Conservation (phyloP, 2,888 invertebrate species). For the Molanna angustata region DNA sequence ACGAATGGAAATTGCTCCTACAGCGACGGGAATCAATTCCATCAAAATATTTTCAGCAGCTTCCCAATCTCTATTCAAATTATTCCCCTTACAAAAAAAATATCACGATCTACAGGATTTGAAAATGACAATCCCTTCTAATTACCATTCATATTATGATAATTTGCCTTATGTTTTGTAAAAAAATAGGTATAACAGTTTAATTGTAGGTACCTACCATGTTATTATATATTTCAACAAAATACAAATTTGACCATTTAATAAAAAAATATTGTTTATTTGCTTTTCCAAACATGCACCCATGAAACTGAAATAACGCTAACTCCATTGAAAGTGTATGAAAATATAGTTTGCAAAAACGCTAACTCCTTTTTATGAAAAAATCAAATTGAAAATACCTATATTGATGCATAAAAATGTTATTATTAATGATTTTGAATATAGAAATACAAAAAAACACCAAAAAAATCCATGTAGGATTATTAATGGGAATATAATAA, state of each 20-base stretch:
- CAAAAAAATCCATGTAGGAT: no score
- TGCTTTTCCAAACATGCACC: background rate
- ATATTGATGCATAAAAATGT: no score
- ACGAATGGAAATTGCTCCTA: conserved; percentile 1
- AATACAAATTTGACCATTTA: background rate
- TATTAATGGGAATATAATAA: no score
- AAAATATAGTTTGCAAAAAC: no score
- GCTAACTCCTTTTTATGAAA: no score
- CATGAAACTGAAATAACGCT: background rate
- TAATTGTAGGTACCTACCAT: no score
- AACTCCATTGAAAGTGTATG: no score
- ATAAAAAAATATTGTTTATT: background rate
- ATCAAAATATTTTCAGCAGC: conserved; percentile 1
- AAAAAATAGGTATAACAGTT: background rate
- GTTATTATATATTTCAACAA: background rate
- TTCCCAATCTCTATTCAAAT: background rate
- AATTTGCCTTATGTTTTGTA: background rate
- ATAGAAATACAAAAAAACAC: no score
- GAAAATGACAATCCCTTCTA: background rate
- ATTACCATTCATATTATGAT: background rate
- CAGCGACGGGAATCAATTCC: conserved; percentile 1
- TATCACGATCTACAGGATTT: background rate
- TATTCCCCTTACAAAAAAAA: background rate
- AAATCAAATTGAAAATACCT: no score
- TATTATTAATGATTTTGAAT: no score